Evolutionary conservation across 2,888 invertebrate genomes (phyloP).

Genomic region (Patella caerulea): DNA sequence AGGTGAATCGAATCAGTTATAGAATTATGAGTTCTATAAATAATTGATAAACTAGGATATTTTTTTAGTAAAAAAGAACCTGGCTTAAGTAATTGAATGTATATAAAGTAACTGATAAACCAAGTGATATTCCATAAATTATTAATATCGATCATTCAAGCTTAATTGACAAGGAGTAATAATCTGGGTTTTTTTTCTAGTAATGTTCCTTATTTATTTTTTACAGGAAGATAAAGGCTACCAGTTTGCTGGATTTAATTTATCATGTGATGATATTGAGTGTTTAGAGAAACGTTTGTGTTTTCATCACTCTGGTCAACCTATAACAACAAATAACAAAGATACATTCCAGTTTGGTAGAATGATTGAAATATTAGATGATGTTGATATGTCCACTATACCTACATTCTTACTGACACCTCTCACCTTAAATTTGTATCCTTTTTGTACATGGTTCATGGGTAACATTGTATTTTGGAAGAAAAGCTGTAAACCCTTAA

Average conservation of each 20-base stretch:
- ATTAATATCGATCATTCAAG: too few species aligned
- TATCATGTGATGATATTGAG: constrained; percentile 20
- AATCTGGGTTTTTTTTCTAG: too few species aligned
- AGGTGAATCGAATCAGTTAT: too few species aligned
- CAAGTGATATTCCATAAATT: too few species aligned
- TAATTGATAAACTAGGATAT: too few species aligned
- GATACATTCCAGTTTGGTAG: constrained; percentile 38
- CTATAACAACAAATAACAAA: not conserved
- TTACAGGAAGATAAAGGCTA: constrained; percentile 29
- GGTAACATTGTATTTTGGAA: too few species aligned
- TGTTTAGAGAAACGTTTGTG: constrained; percentile 6
- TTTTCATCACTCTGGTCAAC: not conserved
- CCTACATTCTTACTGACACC: constrained; percentile 45
- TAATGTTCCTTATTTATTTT: not conserved
- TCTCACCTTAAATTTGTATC: constrained; percentile 49
- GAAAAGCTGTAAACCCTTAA: too few species aligned
- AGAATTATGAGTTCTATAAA: too few species aligned
- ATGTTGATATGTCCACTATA: constrained; percentile 44
- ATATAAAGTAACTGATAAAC: too few species aligned
- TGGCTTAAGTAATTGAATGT: too few species aligned
- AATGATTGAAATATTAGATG: constrained; percentile 55
- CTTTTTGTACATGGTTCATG: constrained; percentile 23
- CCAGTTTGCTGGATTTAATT: constrained; percentile 21
- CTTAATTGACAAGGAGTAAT: too few species aligned
- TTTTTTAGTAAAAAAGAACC: too few species aligned